Percentiles rank a stretch among this genome's conserved stretches.
These are phyloP conservation scores for Ganaspis sp. DNA, from an alignment of 1,140 invertebrate species.

Conservation along the genomic window DNA sequence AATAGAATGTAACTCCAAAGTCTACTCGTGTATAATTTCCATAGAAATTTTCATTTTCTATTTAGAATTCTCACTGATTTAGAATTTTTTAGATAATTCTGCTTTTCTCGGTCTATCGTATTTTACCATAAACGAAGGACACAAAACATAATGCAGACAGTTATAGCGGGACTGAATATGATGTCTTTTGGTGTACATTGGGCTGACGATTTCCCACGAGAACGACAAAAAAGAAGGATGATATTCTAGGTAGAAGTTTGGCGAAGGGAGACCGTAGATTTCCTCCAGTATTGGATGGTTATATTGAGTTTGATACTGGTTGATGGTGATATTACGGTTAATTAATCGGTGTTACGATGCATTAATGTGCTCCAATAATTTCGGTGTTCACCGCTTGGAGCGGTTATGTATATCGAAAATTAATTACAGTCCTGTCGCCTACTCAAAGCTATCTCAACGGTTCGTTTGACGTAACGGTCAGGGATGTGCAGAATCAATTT, in stretches of 20 bases:
- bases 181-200: neutral
- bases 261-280: neutral
- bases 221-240: neutral
- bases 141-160: neutral
- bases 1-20: no score
- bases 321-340: slow-evolving; percentile 55
- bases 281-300: neutral
- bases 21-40: no score
- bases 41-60: no score
- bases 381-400: slow-evolving; percentile 52
- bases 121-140: neutral
- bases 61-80: no score
- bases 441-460: slow-evolving; percentile 58
- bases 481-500: slow-evolving; percentile 25
- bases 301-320: slow-evolving; percentile 43
- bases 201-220: neutral
- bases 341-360: slow-evolving; percentile 58
- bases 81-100: no score
- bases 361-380: slow-evolving; percentile 59
- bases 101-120: neutral
- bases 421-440: slow-evolving; percentile 60
- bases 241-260: neutral
- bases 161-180: neutral
- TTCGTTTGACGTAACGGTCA: slow-evolving; percentile 22
- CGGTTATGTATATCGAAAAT: slow-evolving; percentile 60